Evolutionary conservation across 2,113 vertebrate genomes (phyloP).

Genomic region (Acanthochromis polyacanthus): DNA sequence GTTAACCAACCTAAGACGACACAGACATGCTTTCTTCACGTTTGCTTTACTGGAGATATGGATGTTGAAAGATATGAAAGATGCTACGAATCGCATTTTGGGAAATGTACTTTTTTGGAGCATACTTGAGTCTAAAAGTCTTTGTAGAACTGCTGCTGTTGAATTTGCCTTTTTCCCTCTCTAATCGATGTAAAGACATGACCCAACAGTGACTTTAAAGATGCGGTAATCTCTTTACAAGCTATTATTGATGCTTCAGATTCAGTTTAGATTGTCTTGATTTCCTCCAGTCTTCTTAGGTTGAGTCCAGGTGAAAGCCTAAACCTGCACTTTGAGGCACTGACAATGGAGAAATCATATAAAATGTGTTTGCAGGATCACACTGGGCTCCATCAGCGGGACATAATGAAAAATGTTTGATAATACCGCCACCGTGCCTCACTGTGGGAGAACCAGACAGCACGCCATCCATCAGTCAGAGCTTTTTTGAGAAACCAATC

Average conservation of each 20-base stretch:
- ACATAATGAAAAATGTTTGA: slow-evolving; percentile 3
- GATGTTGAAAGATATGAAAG: background rate
- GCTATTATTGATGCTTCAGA: background rate
- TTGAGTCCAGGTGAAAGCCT: background rate
- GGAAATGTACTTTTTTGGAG: background rate
- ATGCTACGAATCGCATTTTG: slow-evolving; percentile 11
- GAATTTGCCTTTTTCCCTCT: no score
- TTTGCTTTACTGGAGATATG: background rate
- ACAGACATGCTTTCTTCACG: no score
- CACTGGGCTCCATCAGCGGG: background rate
- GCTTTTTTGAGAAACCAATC: slow-evolving; percentile 6
- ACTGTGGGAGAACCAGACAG: background rate
- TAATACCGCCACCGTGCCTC: background rate
- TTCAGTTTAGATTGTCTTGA: background rate
- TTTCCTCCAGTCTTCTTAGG: background rate
- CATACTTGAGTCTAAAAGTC: background rate
- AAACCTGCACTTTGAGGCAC: background rate
- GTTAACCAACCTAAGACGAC: no score
- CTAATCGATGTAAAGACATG: no score
- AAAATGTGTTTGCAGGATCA: background rate
- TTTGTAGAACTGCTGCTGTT: background rate
- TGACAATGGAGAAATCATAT: background rate
- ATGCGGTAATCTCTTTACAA: no score
- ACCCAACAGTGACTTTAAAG: no score
- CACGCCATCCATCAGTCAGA: slow-evolving; percentile 4